Conservation (phyloP, 2,888 invertebrate genomes). For the Melanophora roralis region DNA sequence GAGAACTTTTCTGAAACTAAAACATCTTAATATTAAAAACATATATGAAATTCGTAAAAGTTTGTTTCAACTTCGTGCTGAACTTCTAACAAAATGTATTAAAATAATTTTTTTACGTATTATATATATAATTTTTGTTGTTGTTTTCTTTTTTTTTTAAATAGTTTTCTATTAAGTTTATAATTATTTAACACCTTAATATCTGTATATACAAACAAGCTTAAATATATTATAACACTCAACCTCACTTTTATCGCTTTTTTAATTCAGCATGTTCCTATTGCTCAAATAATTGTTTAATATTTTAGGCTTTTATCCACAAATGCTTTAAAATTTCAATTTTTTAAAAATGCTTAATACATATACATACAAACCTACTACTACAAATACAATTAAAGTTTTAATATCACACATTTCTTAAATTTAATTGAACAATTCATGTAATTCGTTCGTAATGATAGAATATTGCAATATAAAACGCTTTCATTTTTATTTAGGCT, state of each 20-base stretch:
- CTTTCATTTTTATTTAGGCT: too few species aligned
- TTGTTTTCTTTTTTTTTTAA: neutral
- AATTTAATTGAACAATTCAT: too few species aligned
- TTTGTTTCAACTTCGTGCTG: constrained; percentile 12
- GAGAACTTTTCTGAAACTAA: constrained; percentile 85
- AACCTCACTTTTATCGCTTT: neutral
- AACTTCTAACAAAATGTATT: constrained; percentile 1
- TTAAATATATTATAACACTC: constrained; percentile 1
- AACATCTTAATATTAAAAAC: constrained; percentile 66
- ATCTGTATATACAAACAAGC: neutral
- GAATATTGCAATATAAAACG: too few species aligned
- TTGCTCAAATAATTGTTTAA: too few species aligned
- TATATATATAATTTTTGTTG: neutral
- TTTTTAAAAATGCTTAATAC: neutral
- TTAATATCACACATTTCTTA: too few species aligned
- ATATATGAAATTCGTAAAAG: neutral
- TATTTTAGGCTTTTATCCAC: too few species aligned
- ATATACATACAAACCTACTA: too few species aligned
- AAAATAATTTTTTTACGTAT: neutral
- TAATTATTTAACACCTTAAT: constrained; percentile 15
- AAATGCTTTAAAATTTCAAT: too few species aligned
- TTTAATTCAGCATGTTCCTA: constrained; percentile 30
- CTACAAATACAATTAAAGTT: too few species aligned
- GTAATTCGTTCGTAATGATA: too few species aligned
- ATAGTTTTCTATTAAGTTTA: too few species aligned